Conservation (phyloP, 2,888 invertebrate genomes). For the Volucella zonaria region DNA sequence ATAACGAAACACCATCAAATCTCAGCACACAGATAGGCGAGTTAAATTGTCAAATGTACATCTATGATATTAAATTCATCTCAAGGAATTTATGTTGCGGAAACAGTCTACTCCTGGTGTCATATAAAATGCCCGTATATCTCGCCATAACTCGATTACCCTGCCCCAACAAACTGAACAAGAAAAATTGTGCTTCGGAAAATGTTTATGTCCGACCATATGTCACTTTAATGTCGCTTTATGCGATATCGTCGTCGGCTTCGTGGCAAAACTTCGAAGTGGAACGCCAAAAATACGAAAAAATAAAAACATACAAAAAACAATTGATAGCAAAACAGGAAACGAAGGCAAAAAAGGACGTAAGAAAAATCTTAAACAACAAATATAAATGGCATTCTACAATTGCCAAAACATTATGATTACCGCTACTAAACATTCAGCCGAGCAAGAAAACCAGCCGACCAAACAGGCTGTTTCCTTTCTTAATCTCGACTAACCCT, state of each 20-base stretch:
- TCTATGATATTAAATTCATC: conserved; percentile 68
- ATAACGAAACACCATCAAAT: conserved; percentile 60
- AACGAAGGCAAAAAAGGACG: conserved; percentile 22
- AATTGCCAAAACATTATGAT: conserved; percentile 73
- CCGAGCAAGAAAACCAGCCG: conserved; percentile 36
- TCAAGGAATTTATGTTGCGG: conserved; percentile 61
- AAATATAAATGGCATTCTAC: conserved; percentile 55
- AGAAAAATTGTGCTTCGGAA: conserved; percentile 35
- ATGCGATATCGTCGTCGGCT: conserved; percentile 34
- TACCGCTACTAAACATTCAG: conserved; percentile 57
- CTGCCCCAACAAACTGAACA: conserved; percentile 27
- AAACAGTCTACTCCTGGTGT: conserved; percentile 41
- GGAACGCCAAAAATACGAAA: conserved; percentile 21
- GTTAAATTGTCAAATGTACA: conserved; percentile 70
- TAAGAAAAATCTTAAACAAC: conserved; percentile 42
- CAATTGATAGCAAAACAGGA: not conserved
- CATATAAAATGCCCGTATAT: conserved; percentile 32
- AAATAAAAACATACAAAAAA: not conserved
- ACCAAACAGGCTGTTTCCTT: conserved; percentile 48
- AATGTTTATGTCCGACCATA: conserved; percentile 69
- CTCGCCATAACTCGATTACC: conserved; percentile 58
- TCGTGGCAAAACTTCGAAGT: conserved; percentile 45
- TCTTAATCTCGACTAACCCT: conserved; percentile 3
- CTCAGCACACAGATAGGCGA: conserved; percentile 39
- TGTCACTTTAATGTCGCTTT: conserved; percentile 66